Evolutionary conservation across 2,888 invertebrate genomes (phyloP).

Genomic region (Diogma glabrata): DNA sequence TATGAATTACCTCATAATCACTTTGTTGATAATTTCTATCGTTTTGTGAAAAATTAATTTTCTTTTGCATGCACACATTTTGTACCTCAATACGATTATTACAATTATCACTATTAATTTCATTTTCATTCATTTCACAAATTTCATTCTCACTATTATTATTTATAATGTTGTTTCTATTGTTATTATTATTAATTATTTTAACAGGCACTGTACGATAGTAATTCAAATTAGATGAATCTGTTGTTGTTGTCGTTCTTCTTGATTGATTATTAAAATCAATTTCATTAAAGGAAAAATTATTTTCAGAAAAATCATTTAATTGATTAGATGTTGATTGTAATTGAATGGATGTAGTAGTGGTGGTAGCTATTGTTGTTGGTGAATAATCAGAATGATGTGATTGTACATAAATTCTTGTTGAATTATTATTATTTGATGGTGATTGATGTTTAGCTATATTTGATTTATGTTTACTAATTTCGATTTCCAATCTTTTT

Average conservation of each 20-base stretch:
- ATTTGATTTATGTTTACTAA: too few relatives aligned
- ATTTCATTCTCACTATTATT: conserved; percentile 6
- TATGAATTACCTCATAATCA: conserved; percentile 3
- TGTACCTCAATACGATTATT: conserved; percentile 3
- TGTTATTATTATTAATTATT: conserved; percentile 1
- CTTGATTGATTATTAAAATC: background rate
- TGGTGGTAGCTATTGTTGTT: too few relatives aligned
- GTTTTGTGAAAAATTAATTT: conserved; percentile 2
- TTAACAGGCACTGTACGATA: conserved; percentile 9
- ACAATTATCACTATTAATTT: background rate
- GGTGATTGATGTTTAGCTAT: background rate
- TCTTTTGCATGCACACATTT: conserved; percentile 2
- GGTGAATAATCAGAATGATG: conserved; percentile 7
- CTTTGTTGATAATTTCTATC: conserved; percentile 1
- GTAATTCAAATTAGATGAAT: conserved; percentile 1
- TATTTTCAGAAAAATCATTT: background rate
- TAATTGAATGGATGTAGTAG: too few relatives aligned
- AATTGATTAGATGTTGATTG: too few relatives aligned
- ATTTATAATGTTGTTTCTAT: background rate
- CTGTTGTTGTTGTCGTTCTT: background rate
- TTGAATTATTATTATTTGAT: background rate
- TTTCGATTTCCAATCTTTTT: too few relatives aligned
- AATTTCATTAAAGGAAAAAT: background rate
- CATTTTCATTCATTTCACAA: conserved; percentile 3
- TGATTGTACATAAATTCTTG: background rate